Base-by-base conservation (phyloP, 2,888 invertebrate genomes). In the Tipula confusa region DNA sequence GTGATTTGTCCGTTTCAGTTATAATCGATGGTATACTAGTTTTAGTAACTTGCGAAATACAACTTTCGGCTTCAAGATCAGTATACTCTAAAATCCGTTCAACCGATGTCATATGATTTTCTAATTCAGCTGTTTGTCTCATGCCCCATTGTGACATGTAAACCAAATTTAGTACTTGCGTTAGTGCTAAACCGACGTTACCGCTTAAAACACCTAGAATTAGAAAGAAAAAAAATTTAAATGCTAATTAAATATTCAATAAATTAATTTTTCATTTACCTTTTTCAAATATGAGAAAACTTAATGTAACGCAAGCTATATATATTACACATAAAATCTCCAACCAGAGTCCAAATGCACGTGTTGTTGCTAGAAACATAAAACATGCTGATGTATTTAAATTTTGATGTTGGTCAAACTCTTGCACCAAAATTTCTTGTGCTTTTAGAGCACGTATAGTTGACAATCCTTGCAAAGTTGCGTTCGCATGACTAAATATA, bases 331-430 rank as follows among this genome's bases (percentile, higher is more conserved):
- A 94, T 82, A 95, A 89, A 86, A 93, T 89, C 87, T 96, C 95
- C 82, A 95, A 89, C 89, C 93, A 92, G 84, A 94, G 92, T 0
- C 94, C 95, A 86, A 96, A 94, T 87, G 95, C 94, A 85, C 94
- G 91, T 79, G 92, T 92, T 0, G 93, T 91, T 1, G 92, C 91
- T 43, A 95, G 91, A 87, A 94, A 94, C 86, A 94, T 91, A 87
- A 92, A 95, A 93, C 93, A 95, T 0, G 95, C 92, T 18, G 94
- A 92, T 1, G 93, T 93, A 87, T 95, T 94, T 0, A 91, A 86
- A 86, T 92, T 91, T 86, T 92, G 92, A 84, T 91, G 90, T 29
- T 88, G 87, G 86, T 93, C 92, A 86, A 93, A 93, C 85, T 92
- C 92, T 79, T 89, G 88, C 11, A 90, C 90, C 81, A 95, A 91